Conservation (phyloP, 1,140 invertebrate genomes). For the Platorchestia sp. region DNA sequence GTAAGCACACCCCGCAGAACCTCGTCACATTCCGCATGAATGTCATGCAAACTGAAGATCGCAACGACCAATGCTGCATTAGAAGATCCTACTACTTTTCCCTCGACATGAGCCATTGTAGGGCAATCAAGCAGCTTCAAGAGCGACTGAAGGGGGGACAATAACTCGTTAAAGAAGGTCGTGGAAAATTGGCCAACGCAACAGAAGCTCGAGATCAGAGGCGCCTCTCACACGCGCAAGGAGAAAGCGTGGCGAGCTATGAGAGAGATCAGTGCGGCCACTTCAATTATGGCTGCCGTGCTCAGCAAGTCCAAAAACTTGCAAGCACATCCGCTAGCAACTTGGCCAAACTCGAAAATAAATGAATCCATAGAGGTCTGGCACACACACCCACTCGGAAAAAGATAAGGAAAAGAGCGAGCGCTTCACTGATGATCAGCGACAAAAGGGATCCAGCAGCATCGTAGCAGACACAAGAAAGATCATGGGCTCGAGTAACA, state of each 20-base stretch:
- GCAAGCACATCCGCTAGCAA: slow-evolving; percentile 45
- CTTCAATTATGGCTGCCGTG: slow-evolving; percentile 35
- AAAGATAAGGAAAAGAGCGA: slow-evolving; percentile 47
- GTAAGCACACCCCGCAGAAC: not conserved
- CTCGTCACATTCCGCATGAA: not conserved
- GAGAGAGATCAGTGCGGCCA: slow-evolving; percentile 48
- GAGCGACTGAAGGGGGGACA: not conserved
- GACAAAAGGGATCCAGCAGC: slow-evolving; percentile 45
- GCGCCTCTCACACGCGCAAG: not conserved
- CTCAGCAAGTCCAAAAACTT: slow-evolving; percentile 40
- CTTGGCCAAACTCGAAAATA: slow-evolving; percentile 53
- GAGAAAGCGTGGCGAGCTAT: slow-evolving; percentile 26
- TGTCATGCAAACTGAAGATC: not conserved
- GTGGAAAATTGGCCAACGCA: not conserved
- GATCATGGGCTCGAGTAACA: slow-evolving; percentile 43
- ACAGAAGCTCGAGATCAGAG: slow-evolving; percentile 10
- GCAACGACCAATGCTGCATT: not conserved
- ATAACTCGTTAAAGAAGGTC: not conserved
- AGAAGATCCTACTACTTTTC: not conserved
- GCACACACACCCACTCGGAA: slow-evolving; percentile 40
- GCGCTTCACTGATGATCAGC: slow-evolving; percentile 37
- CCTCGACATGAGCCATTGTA: not conserved
- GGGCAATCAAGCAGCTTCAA: not conserved
- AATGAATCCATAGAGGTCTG: slow-evolving; percentile 51
- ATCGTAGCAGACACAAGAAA: slow-evolving; percentile 47